Percentiles rank a stretch among this genome's conserved stretches.
Evolutionary conservation across 2,113 vertebrate genomes (phyloP).

Genomic region (Saccopteryx bilineata): DNA sequence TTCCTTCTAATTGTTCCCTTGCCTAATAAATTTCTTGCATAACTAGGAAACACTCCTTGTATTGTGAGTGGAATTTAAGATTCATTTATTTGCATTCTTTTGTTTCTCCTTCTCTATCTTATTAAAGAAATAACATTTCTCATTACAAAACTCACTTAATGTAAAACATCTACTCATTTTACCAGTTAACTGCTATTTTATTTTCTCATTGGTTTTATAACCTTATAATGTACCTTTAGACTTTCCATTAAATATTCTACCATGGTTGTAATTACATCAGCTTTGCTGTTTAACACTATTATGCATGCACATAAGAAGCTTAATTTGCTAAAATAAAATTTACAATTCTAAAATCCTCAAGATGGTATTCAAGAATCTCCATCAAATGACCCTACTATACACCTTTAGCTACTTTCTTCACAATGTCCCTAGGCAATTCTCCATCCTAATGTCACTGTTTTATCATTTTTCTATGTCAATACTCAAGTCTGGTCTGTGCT

Average conservation of each 20-base stretch:
- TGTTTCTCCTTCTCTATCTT: not conserved
- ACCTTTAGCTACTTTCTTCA: not conserved
- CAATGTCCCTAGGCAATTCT: not conserved
- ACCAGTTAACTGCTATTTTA: not conserved
- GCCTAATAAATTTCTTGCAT: not conserved
- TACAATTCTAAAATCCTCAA: not conserved
- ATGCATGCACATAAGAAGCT: not conserved
- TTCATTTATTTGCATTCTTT: not conserved
- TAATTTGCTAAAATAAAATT: conserved; percentile 36
- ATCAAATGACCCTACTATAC: not conserved
- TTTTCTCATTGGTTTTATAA: not conserved
- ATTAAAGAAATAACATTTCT: not conserved
- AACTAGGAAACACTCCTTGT: not conserved
- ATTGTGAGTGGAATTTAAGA: not conserved
- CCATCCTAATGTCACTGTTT: not conserved
- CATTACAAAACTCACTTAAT: not conserved
- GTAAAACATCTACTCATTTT: conserved; percentile 14
- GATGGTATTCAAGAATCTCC: not conserved
- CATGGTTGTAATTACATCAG: not conserved
- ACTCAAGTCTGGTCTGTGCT: not conserved
- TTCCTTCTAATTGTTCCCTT: not conserved
- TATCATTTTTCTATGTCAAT: not conserved
- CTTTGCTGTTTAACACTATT: not conserved
- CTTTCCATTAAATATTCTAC: not conserved
- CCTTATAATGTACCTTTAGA: not conserved